Percentiles rank a stretch among this genome's conserved stretches.
Evolutionary conservation across 1,140 invertebrate genomes (phyloP).

Genomic region (Condylostylus longicornis): DNA sequence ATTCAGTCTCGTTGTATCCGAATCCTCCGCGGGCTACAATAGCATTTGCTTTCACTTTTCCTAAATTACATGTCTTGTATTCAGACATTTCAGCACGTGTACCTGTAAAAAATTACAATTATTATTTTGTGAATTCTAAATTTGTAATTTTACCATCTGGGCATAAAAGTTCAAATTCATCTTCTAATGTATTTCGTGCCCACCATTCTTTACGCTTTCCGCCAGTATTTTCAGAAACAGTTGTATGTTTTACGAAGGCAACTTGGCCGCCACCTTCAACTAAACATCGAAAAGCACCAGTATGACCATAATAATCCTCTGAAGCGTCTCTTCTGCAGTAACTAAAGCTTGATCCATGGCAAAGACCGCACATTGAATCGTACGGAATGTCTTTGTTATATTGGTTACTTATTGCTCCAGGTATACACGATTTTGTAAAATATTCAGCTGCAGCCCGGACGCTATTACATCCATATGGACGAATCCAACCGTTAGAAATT

Average conservation of each 20-base stretch:
- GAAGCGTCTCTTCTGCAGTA: conserved; percentile 72
- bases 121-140: conserved; percentile 1
- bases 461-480: conserved; percentile 81
- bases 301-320: conserved; percentile 80
- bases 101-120: conserved; percentile 31
- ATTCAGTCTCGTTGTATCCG: conserved; percentile 59
- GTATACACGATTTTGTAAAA: conserved; percentile 81
- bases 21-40: conserved; percentile 68
- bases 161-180: conserved; percentile 88
- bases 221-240: conserved; percentile 79
- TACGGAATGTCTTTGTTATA: conserved; percentile 70
- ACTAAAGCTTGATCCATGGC: conserved; percentile 67
- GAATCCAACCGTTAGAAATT: conserved; percentile 83
- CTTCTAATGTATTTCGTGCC: conserved; percentile 79
- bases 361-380: conserved; percentile 85
- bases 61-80: conserved; percentile 77
- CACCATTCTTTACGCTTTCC: conserved; percentile 80
- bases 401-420: conserved; percentile 70
- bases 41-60: conserved; percentile 80
- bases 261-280: conserved; percentile 91
- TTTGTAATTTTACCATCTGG: conserved; percentile 53
- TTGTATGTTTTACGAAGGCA: conserved; percentile 86
- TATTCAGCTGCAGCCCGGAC: conserved; percentile 79
- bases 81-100: conserved; percentile 60
- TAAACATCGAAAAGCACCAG: conserved; percentile 81